phyloP scores from a whole-genome alignment of 37 sponge, comb jelly and placozoan genomes.

The Theonella swinhoei region DNA sequence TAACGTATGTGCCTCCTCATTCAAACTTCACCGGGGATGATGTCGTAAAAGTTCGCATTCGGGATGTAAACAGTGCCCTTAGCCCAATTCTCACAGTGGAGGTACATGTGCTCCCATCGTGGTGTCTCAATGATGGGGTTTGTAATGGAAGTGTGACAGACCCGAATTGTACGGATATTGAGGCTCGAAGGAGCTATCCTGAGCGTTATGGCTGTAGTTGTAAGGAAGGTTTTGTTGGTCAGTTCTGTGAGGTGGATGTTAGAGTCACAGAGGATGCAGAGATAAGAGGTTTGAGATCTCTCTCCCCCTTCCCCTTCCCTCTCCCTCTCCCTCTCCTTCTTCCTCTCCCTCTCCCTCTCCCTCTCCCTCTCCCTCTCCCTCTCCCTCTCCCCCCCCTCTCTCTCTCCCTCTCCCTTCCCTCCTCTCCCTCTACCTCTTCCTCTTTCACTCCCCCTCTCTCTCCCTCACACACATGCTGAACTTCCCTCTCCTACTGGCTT shows the following conservation, averaged over 20 bases:
- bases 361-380: background rate
- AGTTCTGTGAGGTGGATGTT: constrained; percentile 51
- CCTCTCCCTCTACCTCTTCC: no score
- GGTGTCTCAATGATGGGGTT: constrained; percentile 75
- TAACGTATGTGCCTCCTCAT: constrained; percentile 63
- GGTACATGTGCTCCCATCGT: constrained; percentile 59
- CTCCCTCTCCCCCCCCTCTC: no score
- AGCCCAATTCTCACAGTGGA: constrained; percentile 11
- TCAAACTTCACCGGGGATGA: constrained; percentile 52
- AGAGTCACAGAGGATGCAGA: background rate
- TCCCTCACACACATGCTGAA: no score
- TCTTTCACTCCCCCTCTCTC: background rate
- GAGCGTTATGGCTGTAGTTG: constrained; percentile 69
- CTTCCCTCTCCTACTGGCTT: no score
- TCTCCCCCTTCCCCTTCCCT: background rate
- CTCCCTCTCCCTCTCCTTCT: background rate
- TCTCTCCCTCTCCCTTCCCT: no score
- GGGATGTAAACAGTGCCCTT: constrained; percentile 18
- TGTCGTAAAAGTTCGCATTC: constrained; percentile 21
- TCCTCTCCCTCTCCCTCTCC: background rate
- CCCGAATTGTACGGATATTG: constrained; percentile 54
- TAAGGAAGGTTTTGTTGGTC: constrained; percentile 58
- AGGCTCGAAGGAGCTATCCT: constrained; percentile 12
- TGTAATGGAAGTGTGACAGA: constrained; percentile 66
- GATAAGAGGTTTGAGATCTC: constrained; percentile 35